Base-by-base conservation (phyloP, 2,797 vertebrate genomes). In the Huso huso region DNA sequence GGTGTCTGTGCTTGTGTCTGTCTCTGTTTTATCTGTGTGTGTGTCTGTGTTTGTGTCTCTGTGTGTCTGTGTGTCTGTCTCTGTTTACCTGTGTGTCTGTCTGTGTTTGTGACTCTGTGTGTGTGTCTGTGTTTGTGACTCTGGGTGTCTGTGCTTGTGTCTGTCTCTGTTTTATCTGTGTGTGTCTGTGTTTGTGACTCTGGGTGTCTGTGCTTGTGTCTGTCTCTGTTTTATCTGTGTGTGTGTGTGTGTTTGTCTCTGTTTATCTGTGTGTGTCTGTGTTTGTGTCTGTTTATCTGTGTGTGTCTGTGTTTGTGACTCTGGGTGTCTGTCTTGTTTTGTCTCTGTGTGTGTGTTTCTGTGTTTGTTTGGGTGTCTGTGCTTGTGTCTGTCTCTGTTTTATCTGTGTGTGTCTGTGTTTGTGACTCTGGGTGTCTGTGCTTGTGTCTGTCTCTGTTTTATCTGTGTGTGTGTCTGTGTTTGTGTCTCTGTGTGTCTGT, bases 101-200 rank as follows among this genome's bases (percentile, higher is more conserved):
- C 2, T 6, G 67, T 69, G 10, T 58, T 61, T 62, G 63, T 37
- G 12, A 18, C 15, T n/a, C n/a, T n/a, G n/a, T n/a, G n/a, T 51
- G 52, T 59, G 68, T 60, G 8, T 48, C 12, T 65, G 6, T 69
- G 12, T 6, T 9, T 62, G 1, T 49, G 15, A 2, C 8, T 64
- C 18, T 18, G 15, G 1, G 15, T 18, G 15, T 18, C 15, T 18
- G 15, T 6, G 23, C 10, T 49, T 7, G 18, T 37, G 10, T 61
- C 15, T 62, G 59, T 18, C 15, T n/a, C n/a, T n/a, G n/a, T n/a
- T 18, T 65, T n/a, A 1, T 62, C 1, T 61, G 2, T 61, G 15
- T 50, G 6, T 15, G 7, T 13, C 10, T 23, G 9, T 57, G 15
- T 18, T 10, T 67, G n/a, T 10, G 15, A 18, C 15, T 18, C 15